Conservation (phyloP, 2,797 vertebrate species). For the Pteropus rufus region DNA sequence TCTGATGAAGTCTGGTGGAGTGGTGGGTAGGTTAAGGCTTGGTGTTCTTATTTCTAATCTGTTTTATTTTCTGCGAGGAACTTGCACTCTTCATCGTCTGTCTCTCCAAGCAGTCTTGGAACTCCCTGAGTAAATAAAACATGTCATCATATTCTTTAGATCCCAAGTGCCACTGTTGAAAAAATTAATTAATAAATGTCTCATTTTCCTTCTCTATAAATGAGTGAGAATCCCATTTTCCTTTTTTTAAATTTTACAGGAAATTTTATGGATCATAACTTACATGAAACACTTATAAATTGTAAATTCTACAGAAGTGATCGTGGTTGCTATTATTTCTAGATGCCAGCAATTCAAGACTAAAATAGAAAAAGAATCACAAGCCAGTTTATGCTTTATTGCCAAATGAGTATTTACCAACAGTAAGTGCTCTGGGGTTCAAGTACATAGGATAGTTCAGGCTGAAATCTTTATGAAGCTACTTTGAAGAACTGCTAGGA, state of each 20-base stretch:
- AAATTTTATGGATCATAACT: neutral
- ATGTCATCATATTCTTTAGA: neutral
- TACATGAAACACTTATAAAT: neutral
- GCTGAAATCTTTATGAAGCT: neutral
- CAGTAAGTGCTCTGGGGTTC: neutral
- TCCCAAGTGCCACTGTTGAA: neutral
- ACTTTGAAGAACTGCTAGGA: neutral
- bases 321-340: neutral
- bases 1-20: neutral
- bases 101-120: neutral
- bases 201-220: neutral
- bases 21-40: neutral
- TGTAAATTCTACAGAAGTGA: neutral
- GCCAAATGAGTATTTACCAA: constrained; percentile 40
- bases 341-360: neutral
- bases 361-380: neutral
- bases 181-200: neutral
- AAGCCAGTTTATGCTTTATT: constrained; percentile 6
- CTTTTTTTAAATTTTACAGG: neutral
- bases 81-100: neutral
- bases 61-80: neutral
- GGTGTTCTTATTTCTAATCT: neutral
- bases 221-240: neutral
- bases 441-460: neutral
- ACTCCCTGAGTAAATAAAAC: neutral